Evolutionary conservation across 2,888 invertebrate species (phyloP), one percentile per base, ranked within the genome.

Genomic region (Sphaerophoria rueppellii): DNA sequence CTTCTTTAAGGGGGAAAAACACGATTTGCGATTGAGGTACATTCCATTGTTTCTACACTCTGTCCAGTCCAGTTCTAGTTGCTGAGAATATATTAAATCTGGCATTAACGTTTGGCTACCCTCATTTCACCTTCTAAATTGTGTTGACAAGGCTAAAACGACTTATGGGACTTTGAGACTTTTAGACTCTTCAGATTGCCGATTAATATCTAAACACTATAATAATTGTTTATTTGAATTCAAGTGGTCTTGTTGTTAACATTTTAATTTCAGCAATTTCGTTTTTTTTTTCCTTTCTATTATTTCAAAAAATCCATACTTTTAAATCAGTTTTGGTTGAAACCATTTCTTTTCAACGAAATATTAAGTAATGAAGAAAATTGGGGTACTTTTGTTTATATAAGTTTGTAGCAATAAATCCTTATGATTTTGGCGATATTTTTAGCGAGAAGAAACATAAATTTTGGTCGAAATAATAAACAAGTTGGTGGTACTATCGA

Each of bases 361-460:
- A n/a, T n/a, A 61, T 58, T 58, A 46, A 46, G 61, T n/a, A 24
- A 46, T 34, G n/a, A 46, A 34, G 32, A 61, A n/a, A 5, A 11
- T 2, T 48, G 11, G 9, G 24, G 35, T 48, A 24, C 34, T 43
- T 48, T 4, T 5, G 34, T 63, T 40, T 37, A 58, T 37, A 55
- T 4, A 52, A 52, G 11, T 43, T 9, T 43, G 9, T 14, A 35
- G 5, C 12, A 16, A 16, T 16, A 7, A 67, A 67, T 79, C 71
- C 79, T 83, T 71, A 83, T 78, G 57, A 74, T 63, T 70, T 74
- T 74, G 48, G 67, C 65, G 74, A 82, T 82, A 82, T 83, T 79
- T 83, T 83, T 83, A 83, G 79, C 70, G 50, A 61, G 61, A 24
- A 67, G 60, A 57, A 78, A 78, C 65, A 79, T 82, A 78, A 82